Base-by-base conservation (phyloP, 2,113 vertebrate species). In the Myiagra hebetior region DNA sequence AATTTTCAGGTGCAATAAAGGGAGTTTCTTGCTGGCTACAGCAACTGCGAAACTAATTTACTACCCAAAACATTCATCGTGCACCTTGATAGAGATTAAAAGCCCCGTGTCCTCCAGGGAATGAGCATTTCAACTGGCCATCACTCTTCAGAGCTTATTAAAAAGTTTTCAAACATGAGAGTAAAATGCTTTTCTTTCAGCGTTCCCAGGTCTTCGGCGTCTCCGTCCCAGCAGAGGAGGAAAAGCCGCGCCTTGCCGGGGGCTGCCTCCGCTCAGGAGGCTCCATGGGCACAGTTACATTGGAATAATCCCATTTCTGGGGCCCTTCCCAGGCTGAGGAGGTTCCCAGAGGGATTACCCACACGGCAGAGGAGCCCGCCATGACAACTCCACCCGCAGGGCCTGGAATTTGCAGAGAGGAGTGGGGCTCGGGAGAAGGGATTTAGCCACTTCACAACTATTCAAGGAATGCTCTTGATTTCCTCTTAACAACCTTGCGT, bases 381-480 rank as follows among this genome's bases (percentile, higher is more conserved):
- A 59, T 42, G 68, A 75, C 91, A 96, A 90, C 87, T 57, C 46
- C 57, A 41, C 30, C 52, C 30, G 3, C 64, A 7, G 88, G 88
- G 75, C 22, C 77, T 75, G 82, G 85, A 88, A 92, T 96, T 13
- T 44, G 69, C 60, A 55, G 41, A 31, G 23, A 74, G 37, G 7
- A 81, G 41, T 0, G 4, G 75, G 89, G 65, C 26, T 10, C 0
- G 1, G 79, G 42, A 87, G 46, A 78, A 73, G 75, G 83, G 89
- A 84, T 84, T 95, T 9, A 75, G 64, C 83, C 62, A 63, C 78
- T 77, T 60, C 3, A 2, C 18, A 55, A 62, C 68, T 93, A 93
- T 91, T 95, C 60, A 6, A 89, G 83, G 85, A 96, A 94, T 88
- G 90, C 68, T 77, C 95, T 86, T 64, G 67, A 88, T 85, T 95